A percentile compares a stretch with the other conserved stretches of the same genome.
These are phyloP conservation scores for Macrosiphum euphorbiae DNA, from an alignment of 2,888 invertebrate species.

Conservation along the genomic window DNA sequence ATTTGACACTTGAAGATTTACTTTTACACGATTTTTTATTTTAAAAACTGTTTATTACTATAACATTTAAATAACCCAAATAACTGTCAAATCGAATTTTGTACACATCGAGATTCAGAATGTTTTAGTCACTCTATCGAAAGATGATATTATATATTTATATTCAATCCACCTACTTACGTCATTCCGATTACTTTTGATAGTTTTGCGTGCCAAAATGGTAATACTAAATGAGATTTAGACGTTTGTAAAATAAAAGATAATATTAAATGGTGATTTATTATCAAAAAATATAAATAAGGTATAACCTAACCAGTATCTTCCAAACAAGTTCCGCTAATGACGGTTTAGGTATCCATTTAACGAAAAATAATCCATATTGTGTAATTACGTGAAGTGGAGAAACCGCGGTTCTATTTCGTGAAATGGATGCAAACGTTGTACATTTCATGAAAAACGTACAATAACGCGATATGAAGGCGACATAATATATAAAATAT, in stretches of 20 bases:
- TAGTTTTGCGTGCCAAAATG: not conserved
- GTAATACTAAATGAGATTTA: not conserved
- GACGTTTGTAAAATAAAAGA: not conserved
- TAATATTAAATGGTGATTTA: not conserved
- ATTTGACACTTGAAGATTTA: conserved; percentile 1
- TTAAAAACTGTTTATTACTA: not conserved
- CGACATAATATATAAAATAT: not conserved
- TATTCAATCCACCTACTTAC: not conserved
- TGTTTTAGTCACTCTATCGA: not conserved
- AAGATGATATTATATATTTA: not conserved
- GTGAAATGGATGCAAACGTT: too few relatives aligned
- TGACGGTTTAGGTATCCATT: too few relatives aligned
- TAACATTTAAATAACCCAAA: not conserved
- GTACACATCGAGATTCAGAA: not conserved
- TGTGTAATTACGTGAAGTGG: too few relatives aligned
- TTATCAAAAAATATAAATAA: not conserved
- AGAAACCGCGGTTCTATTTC: too few relatives aligned
- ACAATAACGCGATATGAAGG: too few relatives aligned
- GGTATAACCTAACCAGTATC: too few relatives aligned
- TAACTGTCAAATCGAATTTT: not conserved
- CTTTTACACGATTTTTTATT: not conserved
- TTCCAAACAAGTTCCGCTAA: too few relatives aligned
- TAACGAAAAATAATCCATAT: too few relatives aligned
- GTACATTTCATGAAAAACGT: too few relatives aligned
- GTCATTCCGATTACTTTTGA: not conserved